These are phyloP conservation scores for Sarcophaga rosellei DNA, from an alignment of 2,888 invertebrate genomes.

Conservation along the genomic window DNA sequence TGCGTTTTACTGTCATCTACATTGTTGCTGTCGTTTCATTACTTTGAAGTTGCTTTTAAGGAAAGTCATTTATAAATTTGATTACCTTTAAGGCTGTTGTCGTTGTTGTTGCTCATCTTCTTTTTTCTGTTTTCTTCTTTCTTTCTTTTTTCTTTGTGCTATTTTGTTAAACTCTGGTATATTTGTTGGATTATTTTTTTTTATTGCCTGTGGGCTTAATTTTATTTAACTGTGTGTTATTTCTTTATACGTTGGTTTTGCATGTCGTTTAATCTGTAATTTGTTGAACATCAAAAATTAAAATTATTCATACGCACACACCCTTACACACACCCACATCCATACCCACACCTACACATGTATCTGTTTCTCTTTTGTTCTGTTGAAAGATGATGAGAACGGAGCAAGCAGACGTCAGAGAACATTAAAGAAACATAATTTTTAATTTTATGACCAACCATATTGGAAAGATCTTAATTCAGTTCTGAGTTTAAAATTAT, in stretches of 20 bases:
- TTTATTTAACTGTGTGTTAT: neutral
- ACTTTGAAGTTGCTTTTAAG: slow-evolving; percentile 54
- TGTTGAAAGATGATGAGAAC: neutral
- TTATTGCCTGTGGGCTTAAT: slow-evolving; percentile 41
- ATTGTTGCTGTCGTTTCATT: slow-evolving; percentile 35
- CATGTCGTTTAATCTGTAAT: slow-evolving; percentile 46
- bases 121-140: neutral
- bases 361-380: neutral
- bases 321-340: slow-evolving; percentile 33
- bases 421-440: slow-evolving; percentile 27
- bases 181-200: neutral
- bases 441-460: slow-evolving; percentile 41
- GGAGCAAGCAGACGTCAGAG: neutral
- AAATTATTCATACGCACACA: slow-evolving; percentile 56
- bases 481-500: neutral
- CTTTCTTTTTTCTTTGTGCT: neutral
- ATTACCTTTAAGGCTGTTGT: slow-evolving; percentile 58
- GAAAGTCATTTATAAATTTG: slow-evolving; percentile 66
- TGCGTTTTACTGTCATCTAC: slow-evolving; percentile 39
- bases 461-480: slow-evolving; percentile 47
- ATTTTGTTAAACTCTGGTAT: neutral
- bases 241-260: slow-evolving; percentile 1
- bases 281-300: slow-evolving; percentile 51
- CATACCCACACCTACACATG: slow-evolving; percentile 22
- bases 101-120: slow-evolving; percentile 3